Conservation (phyloP, 2,797 vertebrate genomes). For the Danio kyathit region DNA sequence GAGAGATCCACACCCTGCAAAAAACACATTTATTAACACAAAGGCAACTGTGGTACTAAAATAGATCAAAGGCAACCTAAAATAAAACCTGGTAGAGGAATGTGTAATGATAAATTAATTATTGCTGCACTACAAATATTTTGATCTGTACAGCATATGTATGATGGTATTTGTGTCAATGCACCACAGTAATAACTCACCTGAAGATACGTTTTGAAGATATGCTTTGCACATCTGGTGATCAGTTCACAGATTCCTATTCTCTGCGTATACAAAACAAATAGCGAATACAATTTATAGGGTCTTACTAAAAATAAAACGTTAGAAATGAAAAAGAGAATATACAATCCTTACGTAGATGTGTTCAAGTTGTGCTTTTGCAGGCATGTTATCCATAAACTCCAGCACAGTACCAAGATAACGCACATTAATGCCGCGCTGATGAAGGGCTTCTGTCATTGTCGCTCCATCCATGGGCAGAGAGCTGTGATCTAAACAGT, state of each 20-base stretch:
- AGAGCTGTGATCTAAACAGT: slow-evolving; percentile 93
- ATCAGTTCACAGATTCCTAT: slow-evolving; percentile 95
- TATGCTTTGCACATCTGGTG: slow-evolving; percentile 96
- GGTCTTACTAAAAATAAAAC: neutral
- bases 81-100: neutral
- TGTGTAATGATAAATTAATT: too few relatives aligned
- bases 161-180: neutral
- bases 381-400: slow-evolving; percentile 87
- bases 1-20: slow-evolving; percentile 94
- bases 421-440: slow-evolving; percentile 95
- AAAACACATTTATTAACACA: slow-evolving; percentile 6
- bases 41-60: neutral
- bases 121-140: too few relatives aligned
- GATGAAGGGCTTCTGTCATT: slow-evolving; percentile 92
- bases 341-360: slow-evolving; percentile 82
- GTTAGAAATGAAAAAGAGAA: neutral
- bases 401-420: slow-evolving; percentile 92
- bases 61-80: neutral
- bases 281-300: neutral
- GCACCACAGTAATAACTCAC: slow-evolving; percentile 68
- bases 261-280: slow-evolving; percentile 80
- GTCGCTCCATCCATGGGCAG: slow-evolving; percentile 96
- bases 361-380: slow-evolving; percentile 91
- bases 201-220: slow-evolving; percentile 99
- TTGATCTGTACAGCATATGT: neutral